Percentiles rank a stretch among this genome's conserved stretches.
phyloP scores from a whole-genome alignment of 1,140 invertebrate genomes.

The Cydia strobilella region DNA sequence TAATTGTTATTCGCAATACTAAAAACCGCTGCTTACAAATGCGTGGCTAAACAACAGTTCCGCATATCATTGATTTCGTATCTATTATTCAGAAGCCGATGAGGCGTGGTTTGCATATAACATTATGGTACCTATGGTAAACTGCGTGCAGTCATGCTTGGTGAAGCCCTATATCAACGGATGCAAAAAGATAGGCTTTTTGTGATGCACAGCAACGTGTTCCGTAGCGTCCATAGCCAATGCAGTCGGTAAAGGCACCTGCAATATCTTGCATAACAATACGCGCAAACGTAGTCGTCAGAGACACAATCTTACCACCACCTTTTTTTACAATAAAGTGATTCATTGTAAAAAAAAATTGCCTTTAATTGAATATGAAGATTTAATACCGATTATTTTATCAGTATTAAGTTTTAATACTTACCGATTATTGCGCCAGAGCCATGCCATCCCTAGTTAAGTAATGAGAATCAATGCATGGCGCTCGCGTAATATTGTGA shows the following conservation, averaged over 20 bases:
- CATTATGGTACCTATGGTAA: not conserved
- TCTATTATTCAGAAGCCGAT: conserved; percentile 15
- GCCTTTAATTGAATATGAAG: too few relatives aligned
- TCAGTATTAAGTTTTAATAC: too few relatives aligned
- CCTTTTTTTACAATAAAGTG: too few relatives aligned
- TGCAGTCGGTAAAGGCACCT: too few relatives aligned
- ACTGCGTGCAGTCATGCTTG: not conserved
- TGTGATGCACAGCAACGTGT: too few relatives aligned
- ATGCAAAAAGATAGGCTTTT: not conserved
- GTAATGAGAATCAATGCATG: not conserved
- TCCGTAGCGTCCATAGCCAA: too few relatives aligned
- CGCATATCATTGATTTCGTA: conserved; percentile 8
- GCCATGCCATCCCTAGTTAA: not conserved
- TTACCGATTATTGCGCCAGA: not conserved
- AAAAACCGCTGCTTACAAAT: not conserved
- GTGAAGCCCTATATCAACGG: not conserved
- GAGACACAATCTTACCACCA: too few relatives aligned
- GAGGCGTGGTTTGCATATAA: conserved; percentile 23
- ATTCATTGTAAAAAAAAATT: too few relatives aligned
- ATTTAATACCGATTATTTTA: too few relatives aligned
- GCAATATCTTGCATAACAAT: too few relatives aligned
- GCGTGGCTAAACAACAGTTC: not conserved
- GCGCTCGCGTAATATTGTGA: not conserved
- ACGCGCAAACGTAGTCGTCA: too few relatives aligned
- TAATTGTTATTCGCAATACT: conserved; percentile 4